Evolutionary conservation across 2,113 vertebrate species (phyloP), one percentile per base, ranked within the genome.

Genomic region (Hemiscyllium ocellatum): DNA sequence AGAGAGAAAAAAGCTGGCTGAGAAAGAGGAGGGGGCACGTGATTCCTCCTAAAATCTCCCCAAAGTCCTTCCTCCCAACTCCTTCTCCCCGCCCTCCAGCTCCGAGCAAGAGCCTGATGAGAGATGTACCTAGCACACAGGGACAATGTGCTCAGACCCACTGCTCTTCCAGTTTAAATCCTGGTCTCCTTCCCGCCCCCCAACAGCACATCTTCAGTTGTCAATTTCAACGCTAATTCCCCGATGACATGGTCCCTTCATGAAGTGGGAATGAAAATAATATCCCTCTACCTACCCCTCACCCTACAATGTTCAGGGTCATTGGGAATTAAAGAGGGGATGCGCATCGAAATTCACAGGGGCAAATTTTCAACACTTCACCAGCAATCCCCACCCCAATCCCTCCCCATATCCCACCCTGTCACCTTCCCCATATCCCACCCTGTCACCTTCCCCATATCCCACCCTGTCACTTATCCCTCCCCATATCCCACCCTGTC

Each of bases 31-130:
- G 24, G 12, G 6, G 47, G 24, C 87, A 90, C 87, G 87, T 90
- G 87, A 90, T 90, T 61, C 52, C 52, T 90, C 52, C 87, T 90
- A 61, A 90, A 90, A 90, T 87, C 87, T 87, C 83, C 83, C 83
- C 83, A 85, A 80, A 47, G 37, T 42, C 37, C 42, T 50, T 17
- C 87, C 87, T 0, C 13, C 10, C 47, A 6, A 5, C 89, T n/a
- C 17, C 61, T 2, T 3, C 2, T 4, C 29, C 52, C 56, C 2
- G 13, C 29, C 12, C 24, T 12, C 37, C n/a, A 12, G 26, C 72
- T 33, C 80, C 20, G 24, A 37, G 13, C 15, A 37, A 4, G 26
- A 61, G 0, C 52, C 52, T 17, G 52, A 26, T 8, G 85, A 24
- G 22, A 26, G 6, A 26, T 26, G 61, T 61, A n/a, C 12, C 50